Evolutionary conservation across 2,113 vertebrate genomes (phyloP).

Genomic region (Trichechus manatus): DNA sequence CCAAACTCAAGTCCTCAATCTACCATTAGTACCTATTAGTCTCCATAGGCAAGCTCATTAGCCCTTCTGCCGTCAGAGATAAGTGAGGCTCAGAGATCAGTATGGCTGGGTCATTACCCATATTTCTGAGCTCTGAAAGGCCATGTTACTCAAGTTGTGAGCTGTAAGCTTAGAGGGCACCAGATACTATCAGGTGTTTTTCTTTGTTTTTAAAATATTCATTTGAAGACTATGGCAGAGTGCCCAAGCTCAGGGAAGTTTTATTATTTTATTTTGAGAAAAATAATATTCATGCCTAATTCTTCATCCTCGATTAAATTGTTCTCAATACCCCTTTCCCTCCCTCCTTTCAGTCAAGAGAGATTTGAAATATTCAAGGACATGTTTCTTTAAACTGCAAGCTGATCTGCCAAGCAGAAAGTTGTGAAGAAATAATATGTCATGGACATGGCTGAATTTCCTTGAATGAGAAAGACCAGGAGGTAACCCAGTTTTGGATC

Average conservation of each 20-base stretch:
- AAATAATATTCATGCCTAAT: not conserved
- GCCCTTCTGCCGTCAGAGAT: not conserved
- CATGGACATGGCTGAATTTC: not conserved
- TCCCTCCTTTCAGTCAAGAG: not conserved
- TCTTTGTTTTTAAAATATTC: not conserved
- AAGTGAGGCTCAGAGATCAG: not conserved
- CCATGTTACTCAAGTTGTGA: not conserved
- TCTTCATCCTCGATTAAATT: slow-evolving; percentile 15
- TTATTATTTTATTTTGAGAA: not conserved
- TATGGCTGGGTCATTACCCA: not conserved
- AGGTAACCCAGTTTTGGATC: slow-evolving; percentile 2
- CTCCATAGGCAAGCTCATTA: not conserved
- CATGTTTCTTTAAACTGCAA: not conserved
- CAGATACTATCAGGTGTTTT: not conserved
- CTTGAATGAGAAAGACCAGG: not conserved
- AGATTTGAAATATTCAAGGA: not conserved
- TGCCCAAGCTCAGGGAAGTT: not conserved
- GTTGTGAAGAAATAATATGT: not conserved
- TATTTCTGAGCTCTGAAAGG: not conserved
- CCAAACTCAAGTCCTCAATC: not conserved
- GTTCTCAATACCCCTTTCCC: not conserved
- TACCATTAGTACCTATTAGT: not conserved
- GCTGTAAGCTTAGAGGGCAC: not conserved
- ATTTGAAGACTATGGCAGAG: not conserved
- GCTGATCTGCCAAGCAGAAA: not conserved